Conservation (phyloP, 2,113 vertebrate species). For the Anser cygnoides region DNA sequence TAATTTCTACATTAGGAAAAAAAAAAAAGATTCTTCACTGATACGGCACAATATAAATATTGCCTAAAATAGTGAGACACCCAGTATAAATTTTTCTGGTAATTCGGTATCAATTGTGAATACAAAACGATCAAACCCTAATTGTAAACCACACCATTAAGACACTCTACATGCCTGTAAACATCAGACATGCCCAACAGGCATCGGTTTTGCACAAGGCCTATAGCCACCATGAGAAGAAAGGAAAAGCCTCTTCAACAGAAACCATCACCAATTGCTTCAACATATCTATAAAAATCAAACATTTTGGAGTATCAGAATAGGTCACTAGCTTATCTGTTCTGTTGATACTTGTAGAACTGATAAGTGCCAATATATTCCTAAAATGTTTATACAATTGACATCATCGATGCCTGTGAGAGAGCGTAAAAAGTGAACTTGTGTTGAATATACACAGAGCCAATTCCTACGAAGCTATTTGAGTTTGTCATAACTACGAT, state of each 20-base stretch:
- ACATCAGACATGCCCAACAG: background rate
- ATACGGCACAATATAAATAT: background rate
- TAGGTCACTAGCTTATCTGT: background rate
- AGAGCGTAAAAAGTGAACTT: background rate
- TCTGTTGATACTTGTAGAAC: background rate
- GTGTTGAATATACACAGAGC: background rate
- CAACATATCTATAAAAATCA: background rate
- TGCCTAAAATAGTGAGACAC: background rate
- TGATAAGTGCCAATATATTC: background rate
- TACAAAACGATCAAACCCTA: background rate
- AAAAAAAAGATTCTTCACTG: fast-evolving
- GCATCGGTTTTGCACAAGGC: background rate
- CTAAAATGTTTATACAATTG: background rate
- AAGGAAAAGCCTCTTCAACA: background rate
- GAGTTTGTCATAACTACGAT: background rate
- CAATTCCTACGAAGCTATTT: background rate
- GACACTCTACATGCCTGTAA: background rate
- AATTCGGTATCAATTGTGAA: background rate
- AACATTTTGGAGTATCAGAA: background rate
- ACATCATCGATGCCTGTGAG: background rate
- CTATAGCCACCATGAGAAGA: background rate
- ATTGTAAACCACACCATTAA: background rate
- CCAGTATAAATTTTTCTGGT: background rate
- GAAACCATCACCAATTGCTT: background rate
- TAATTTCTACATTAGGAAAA: background rate